Percentiles rank a stretch among this genome's conserved stretches.
These are phyloP conservation scores for Grus americana DNA, from an alignment of 2,113 vertebrate genomes.

Conservation along the genomic window DNA sequence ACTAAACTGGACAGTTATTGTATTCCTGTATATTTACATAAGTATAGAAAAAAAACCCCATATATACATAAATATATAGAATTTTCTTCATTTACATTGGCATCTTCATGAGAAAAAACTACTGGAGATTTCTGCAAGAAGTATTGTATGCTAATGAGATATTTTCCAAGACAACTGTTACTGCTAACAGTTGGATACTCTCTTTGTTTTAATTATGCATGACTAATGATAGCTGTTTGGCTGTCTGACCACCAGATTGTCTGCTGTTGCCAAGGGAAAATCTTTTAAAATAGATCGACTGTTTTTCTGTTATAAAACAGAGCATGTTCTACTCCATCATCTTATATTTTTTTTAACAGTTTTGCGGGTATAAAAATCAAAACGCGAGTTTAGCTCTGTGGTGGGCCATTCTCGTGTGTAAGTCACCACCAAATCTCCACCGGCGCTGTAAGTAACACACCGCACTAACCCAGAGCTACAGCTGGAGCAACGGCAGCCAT, in stretches of 20 bases:
- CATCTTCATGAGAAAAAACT: background rate
- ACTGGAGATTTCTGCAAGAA: background rate
- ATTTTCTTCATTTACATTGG: background rate
- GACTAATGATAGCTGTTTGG: slow-evolving; percentile 49
- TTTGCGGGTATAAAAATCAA: background rate
- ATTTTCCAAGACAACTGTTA: background rate
- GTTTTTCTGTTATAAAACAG: background rate
- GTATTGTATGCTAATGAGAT: background rate
- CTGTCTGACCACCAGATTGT: slow-evolving; percentile 54
- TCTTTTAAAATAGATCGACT: slow-evolving; percentile 16
- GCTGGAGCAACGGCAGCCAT: background rate
- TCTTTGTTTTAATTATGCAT: slow-evolving; percentile 64
- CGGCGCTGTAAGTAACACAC: rapidly evolving
- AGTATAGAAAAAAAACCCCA: background rate
- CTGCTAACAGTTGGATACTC: slow-evolving; percentile 24
- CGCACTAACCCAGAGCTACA: rapidly evolving
- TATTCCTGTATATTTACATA: background rate
- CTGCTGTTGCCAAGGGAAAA: slow-evolving; percentile 46
- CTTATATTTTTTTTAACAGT: background rate
- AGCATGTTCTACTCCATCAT: background rate
- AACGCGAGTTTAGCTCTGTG: background rate
- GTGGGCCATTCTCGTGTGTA: background rate
- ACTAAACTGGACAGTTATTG: background rate
- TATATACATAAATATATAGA: background rate
- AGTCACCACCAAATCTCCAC: background rate